Evolutionary conservation across 2,113 vertebrate genomes (phyloP), one percentile per base, ranked within the genome.

Genomic region (Leucopsar rothschildi): DNA sequence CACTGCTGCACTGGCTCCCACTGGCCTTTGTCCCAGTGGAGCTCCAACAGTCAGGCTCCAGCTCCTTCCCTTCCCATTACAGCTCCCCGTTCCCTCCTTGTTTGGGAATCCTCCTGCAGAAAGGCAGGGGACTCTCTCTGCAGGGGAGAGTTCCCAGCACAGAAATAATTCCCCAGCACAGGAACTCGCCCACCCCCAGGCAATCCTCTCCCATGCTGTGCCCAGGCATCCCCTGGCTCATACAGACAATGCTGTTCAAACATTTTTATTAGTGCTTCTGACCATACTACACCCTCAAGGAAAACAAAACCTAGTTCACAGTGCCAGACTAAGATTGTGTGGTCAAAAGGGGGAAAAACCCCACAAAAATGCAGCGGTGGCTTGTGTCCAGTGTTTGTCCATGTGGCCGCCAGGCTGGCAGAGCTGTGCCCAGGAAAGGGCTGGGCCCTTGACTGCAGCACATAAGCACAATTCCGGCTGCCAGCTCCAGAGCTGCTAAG

Each of bases 201-300:
- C 22, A 8, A 20, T 68, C 29, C 16, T 40, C n/a, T 24, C 16
- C 2, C 0, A 1, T 5, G n/a, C 23, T 31, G 12, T 24, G 50
- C 37, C 33, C 45, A 16, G 28, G 28, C 0, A 1, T 3, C n/a
- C 70, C 24, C 21, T 1, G 23, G n/a, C 23, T 37, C 29, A 21
- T 4, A 33, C 21, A 52, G 31, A 2, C 0, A 0, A 8, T 15
- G n/a, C 66, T 90, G 45, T 66, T 85, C 47, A 42, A 82, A 65
- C 8, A 24, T 70, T 85, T 97, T 97, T 96, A 97, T 96, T 96
- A 69, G 75, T 69, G 59, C 40, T 42, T 89, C 59, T 76, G 50
- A 53, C 60, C 61, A 20, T 42, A 50, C 25, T 29, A n/a, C 73
- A 45, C 56, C 53, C 24, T 82, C 39, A 42, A 82, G 44, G n/a